Percentiles rank a stretch among this genome's conserved stretches.
These are phyloP conservation scores for Clarias macrocephalus DNA, from an alignment of 2,113 vertebrate genomes.

Conservation along the genomic window DNA sequence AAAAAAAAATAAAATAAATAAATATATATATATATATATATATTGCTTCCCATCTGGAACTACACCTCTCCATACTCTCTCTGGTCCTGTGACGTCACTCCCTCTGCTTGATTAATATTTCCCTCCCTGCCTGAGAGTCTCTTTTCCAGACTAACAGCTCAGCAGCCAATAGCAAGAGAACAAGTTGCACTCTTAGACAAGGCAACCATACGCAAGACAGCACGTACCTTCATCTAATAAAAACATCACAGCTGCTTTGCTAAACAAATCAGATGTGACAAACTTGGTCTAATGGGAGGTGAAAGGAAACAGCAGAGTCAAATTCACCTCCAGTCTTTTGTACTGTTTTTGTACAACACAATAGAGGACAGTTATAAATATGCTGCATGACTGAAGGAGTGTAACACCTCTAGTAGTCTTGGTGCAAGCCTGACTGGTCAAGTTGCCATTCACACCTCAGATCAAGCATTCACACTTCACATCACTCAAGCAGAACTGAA, in stretches of 20 bases:
- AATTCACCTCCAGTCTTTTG: background rate
- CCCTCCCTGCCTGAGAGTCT: constrained; percentile 19
- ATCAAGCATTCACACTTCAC: background rate
- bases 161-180: constrained; percentile 68
- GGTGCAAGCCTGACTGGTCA: background rate
- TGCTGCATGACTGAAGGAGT: background rate
- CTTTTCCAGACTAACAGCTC: constrained; percentile 18
- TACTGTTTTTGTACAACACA: background rate
- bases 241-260: constrained; percentile 61
- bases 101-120: constrained; percentile 60
- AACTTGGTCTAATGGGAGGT: constrained; percentile 41
- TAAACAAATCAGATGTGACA: constrained; percentile 63
- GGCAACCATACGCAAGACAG: constrained; percentile 65
- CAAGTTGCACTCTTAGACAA: constrained; percentile 61
- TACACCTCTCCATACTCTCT: constrained; percentile 36
- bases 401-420: background rate
- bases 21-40: too few species aligned
- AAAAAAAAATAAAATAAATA: too few species aligned
- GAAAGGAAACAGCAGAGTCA: constrained; percentile 36
- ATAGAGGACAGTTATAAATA: constrained; percentile 5
- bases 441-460: background rate
- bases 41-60: constrained; percentile 6
- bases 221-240: constrained; percentile 57
- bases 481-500: constrained; percentile 14
- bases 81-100: constrained; percentile 52